A percentile compares a stretch with the other conserved stretches of the same genome.
Evolutionary conservation across 2,797 vertebrate genomes (phyloP).

Genomic region (Pseudochirops cupreus): DNA sequence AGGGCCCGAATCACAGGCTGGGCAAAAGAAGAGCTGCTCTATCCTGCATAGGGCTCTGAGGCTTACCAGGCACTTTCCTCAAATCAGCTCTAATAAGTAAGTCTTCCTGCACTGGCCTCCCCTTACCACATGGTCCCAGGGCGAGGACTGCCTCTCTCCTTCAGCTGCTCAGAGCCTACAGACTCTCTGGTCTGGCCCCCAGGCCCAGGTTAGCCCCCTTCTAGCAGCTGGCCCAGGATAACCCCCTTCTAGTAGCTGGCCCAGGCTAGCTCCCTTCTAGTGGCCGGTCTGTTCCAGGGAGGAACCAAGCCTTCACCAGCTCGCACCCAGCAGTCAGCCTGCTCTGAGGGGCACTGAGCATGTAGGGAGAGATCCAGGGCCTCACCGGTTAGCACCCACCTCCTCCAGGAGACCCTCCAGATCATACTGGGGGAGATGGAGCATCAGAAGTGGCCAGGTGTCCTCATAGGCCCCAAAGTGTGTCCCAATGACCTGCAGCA

Average conservation of each 20-base stretch:
- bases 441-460: slow-evolving; percentile 86
- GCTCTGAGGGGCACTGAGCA: neutral
- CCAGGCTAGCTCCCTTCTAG: neutral
- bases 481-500: slow-evolving; percentile 88
- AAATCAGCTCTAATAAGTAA: neutral
- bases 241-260: neutral
- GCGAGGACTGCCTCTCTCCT: neutral
- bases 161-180: neutral
- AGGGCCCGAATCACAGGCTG: too few relatives aligned
- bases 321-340: too few relatives aligned
- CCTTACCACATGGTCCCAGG: neutral
- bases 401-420: slow-evolving; percentile 83
- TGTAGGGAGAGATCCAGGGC: neutral
- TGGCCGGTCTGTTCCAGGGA: neutral
- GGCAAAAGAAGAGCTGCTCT: too few relatives aligned
- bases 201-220: too few relatives aligned
- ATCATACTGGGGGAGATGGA: slow-evolving; percentile 86
- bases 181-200: too few relatives aligned
- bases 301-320: neutral
- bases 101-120: neutral
- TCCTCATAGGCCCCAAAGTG: slow-evolving; percentile 83
- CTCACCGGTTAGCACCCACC: slow-evolving; percentile 84
- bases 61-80: neutral
- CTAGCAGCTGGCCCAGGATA: too few relatives aligned
- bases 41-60: neutral